A percentile compares a stretch with the other conserved stretches of the same genome.
These are phyloP conservation scores for Pogonocichla stellata DNA, from an alignment of 2,113 vertebrate species.

Conservation along the genomic window DNA sequence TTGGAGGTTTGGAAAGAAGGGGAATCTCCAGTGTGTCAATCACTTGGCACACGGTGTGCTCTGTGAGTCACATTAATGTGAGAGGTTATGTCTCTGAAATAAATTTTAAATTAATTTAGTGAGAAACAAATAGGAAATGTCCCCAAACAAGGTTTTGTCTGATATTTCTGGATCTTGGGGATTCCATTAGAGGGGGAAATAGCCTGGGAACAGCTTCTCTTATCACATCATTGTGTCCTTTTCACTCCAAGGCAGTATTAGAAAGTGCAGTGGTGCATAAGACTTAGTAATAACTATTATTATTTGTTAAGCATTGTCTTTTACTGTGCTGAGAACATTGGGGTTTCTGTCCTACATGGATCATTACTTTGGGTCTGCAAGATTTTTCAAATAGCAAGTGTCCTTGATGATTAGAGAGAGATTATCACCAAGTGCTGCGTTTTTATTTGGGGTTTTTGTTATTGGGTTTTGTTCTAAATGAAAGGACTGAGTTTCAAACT, in stretches of 20 bases:
- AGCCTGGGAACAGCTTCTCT: slow-evolving; percentile 8
- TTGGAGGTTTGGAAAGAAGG: neutral
- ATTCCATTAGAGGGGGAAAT: neutral
- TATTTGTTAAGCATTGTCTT: slow-evolving; percentile 53
- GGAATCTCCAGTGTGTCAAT: neutral
- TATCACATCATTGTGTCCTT: neutral
- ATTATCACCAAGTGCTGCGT: slow-evolving; percentile 4
- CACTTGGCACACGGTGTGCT: fast-evolving
- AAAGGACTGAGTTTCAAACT: neutral
- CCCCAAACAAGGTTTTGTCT: neutral
- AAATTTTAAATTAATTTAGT: neutral
- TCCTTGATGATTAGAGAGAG: slow-evolving; percentile 22
- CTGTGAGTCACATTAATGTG: neutral
- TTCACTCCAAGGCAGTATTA: slow-evolving; percentile 31
- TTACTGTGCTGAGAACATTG: neutral
- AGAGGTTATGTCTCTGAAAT: neutral
- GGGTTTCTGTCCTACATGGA: slow-evolving; percentile 15
- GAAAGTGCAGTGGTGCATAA: slow-evolving; percentile 40
- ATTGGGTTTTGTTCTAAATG: neutral
- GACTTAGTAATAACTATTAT: slow-evolving; percentile 44
- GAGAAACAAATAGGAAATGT: neutral
- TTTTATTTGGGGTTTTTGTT: neutral
- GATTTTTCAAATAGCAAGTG: slow-evolving; percentile 24
- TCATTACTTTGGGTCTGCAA: slow-evolving; percentile 35
- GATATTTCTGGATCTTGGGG: neutral